phyloP scores from a whole-genome alignment of 2,113 vertebrate genomes.

The Nerophis ophidion region DNA sequence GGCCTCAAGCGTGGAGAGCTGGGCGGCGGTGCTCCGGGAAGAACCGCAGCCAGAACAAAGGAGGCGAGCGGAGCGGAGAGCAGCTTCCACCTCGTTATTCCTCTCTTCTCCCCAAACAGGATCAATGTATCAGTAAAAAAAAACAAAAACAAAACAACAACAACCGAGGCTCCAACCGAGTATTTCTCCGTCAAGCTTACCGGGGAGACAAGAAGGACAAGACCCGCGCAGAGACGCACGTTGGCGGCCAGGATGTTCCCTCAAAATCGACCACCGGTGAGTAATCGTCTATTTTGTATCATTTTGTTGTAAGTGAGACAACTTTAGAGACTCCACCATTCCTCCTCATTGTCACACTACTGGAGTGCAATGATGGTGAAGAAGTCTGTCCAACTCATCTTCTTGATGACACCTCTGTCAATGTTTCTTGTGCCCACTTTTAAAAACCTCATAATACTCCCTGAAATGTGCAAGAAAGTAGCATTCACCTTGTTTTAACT shows the following conservation, averaged over 20 bases:
- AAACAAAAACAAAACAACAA: conserved; percentile 25
- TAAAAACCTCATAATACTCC: too few species aligned
- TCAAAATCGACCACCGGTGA: conserved; percentile 84
- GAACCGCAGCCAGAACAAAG: conserved; percentile 73
- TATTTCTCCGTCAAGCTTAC: conserved; percentile 49
- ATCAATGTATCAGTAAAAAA: conserved; percentile 68
- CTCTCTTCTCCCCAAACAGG: conserved; percentile 7
- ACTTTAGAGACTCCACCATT: too few species aligned
- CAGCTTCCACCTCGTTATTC: conserved; percentile 36
- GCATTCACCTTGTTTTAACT: too few species aligned
- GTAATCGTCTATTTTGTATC: conserved; percentile 34
- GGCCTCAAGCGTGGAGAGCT: conserved; percentile 37
- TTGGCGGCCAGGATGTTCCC: conserved; percentile 78
- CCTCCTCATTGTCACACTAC: too few species aligned
- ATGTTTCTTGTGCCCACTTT: too few species aligned
- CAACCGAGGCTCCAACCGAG: conserved; percentile 30
- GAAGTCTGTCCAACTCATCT: too few species aligned
- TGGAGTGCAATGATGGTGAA: too few species aligned
- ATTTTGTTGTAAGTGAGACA: too few species aligned
- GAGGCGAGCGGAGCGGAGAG: conserved; percentile 67
- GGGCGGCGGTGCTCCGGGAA: conserved; percentile 38
- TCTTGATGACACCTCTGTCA: too few species aligned
- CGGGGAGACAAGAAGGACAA: conserved; percentile 32
- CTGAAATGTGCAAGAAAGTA: too few species aligned
- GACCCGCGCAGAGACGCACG: conserved; percentile 35